Evolutionary conservation across 1,140 invertebrate genomes (phyloP).

Genomic region (Drosophila melanogaster): DNA sequence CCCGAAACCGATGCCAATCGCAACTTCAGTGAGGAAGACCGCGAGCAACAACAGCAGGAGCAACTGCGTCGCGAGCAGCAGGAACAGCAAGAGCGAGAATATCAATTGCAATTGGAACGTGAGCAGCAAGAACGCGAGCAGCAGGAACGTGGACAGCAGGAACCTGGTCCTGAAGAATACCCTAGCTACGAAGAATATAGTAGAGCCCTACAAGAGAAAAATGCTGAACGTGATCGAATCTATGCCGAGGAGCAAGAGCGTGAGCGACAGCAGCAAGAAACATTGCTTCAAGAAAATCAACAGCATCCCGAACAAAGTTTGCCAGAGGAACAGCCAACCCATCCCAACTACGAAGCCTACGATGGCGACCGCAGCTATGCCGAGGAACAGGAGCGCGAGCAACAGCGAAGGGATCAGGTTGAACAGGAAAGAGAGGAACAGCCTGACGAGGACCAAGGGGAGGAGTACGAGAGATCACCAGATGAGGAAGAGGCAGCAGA

Average conservation of each 20-base stretch:
- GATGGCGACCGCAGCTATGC: constrained; percentile 9
- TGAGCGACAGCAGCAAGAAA: constrained; percentile 7
- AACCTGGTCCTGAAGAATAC: background rate
- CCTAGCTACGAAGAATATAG: constrained; percentile 14
- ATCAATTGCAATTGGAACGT: no score
- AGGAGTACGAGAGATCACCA: background rate
- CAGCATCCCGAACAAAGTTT: background rate
- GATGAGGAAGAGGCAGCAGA: background rate
- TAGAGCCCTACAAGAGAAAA: background rate
- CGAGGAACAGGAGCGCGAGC: constrained; percentile 21
- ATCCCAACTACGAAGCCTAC: constrained; percentile 11
- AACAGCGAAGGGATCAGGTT: constrained; percentile 18
- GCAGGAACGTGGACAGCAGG: constrained; percentile 6
- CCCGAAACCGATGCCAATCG: background rate
- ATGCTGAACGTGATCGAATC: constrained; percentile 3
- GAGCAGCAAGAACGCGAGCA: background rate
- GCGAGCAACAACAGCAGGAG: no score
- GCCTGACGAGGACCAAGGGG: constrained; percentile 1
- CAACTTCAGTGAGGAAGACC: background rate
- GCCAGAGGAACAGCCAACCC: background rate
- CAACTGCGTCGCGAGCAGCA: no score
- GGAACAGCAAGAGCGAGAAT: no score
- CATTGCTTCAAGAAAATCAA: constrained; percentile 19
- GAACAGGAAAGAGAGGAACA: constrained; percentile 11
- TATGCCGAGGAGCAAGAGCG: constrained; percentile 29